These are phyloP conservation scores for Grantiella picta DNA, from an alignment of 2,113 vertebrate species.

Conservation along the genomic window DNA sequence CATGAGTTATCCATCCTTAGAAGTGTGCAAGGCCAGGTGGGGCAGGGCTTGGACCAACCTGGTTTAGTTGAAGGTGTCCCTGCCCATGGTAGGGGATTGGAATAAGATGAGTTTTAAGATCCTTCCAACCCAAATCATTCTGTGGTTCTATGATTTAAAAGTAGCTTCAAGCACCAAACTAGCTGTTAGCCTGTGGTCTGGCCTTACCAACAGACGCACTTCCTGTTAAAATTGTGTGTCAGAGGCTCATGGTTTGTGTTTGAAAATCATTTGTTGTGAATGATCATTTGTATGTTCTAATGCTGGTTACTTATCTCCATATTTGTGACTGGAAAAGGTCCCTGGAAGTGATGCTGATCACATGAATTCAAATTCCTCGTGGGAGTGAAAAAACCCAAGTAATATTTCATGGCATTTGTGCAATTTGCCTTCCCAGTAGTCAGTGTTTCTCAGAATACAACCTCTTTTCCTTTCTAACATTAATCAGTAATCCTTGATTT, in stretches of 20 bases:
- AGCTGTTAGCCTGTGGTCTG: background rate
- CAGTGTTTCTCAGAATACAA: background rate
- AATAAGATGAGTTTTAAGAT: background rate
- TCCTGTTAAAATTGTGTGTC: background rate
- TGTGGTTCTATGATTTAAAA: background rate
- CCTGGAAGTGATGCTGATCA: background rate
- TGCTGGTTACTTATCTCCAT: background rate
- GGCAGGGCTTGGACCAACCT: background rate
- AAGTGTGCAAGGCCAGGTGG: background rate
- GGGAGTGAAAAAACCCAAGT: background rate
- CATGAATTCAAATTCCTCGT: background rate
- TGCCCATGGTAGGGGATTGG: background rate
- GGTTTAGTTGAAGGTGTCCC: background rate
- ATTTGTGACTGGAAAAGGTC: background rate
- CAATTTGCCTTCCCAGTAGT: background rate
- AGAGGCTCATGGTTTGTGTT: background rate
- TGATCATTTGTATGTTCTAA: background rate
- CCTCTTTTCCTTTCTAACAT: background rate
- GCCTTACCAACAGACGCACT: background rate
- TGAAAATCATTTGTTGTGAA: background rate
- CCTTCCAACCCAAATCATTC: background rate
- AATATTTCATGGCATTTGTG: background rate
- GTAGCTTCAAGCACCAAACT: background rate
- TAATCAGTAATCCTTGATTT: background rate
- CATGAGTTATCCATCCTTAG: background rate